Conservation (phyloP, 2,113 vertebrate species). For the Cephalopterus ornatus region DNA sequence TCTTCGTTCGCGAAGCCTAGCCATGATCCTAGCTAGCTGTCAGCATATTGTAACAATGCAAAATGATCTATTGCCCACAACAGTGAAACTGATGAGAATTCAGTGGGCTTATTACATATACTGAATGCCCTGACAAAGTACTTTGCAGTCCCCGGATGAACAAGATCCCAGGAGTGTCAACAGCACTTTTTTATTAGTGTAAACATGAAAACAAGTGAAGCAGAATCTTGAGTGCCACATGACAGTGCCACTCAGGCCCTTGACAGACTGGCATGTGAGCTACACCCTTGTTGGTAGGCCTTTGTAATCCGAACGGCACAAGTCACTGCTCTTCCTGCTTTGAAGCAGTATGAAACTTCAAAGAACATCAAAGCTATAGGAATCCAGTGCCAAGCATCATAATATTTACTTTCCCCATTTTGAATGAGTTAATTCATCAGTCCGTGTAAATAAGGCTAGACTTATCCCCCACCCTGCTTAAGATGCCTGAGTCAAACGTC, state of each 20-base stretch:
- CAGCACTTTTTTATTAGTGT: neutral
- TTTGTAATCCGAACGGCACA: neutral
- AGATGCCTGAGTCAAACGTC: conserved; percentile 25
- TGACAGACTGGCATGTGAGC: neutral
- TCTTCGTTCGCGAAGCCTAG: too few relatives aligned
- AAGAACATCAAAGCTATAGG: conserved; percentile 8
- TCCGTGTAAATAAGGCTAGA: neutral
- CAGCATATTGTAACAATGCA: neutral
- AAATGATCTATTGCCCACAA: neutral
- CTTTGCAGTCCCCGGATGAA: neutral
- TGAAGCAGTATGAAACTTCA: conserved; percentile 10
- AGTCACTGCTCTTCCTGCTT: neutral
- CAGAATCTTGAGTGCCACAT: neutral
- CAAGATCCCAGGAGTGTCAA: neutral
- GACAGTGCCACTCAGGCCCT: neutral
- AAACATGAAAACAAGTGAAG: neutral
- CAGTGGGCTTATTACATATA: neutral
- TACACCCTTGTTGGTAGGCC: neutral
- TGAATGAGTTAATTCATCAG: neutral
- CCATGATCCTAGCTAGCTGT: too few relatives aligned
- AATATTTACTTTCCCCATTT: conserved; percentile 26
- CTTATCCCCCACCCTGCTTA: neutral
- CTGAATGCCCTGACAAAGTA: neutral
- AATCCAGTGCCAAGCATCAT: neutral
- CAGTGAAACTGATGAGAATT: neutral